phyloP scores from a whole-genome alignment of 2,797 vertebrate genomes.

The Lepus townsendii region DNA sequence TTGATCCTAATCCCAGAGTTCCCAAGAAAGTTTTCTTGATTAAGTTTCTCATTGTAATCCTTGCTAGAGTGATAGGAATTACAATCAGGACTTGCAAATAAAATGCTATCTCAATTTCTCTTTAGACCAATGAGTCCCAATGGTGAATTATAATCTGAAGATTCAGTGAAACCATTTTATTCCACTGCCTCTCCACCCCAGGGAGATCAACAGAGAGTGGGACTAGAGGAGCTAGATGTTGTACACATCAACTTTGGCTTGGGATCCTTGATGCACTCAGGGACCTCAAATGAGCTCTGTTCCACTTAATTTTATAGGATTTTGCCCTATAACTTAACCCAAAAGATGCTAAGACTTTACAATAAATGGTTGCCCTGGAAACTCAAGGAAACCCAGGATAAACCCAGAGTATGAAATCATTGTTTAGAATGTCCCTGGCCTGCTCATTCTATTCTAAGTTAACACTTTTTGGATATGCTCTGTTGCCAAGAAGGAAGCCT shows the following conservation, averaged over 20 bases:
- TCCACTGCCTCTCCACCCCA: not conserved
- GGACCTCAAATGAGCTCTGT: conserved; percentile 35
- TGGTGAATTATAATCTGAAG: not conserved
- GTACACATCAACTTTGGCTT: not conserved
- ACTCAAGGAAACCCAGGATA: conserved; percentile 77
- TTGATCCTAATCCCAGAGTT: not conserved
- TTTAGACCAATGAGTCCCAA: not conserved
- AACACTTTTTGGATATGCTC: conserved; percentile 64
- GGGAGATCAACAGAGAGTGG: not conserved
- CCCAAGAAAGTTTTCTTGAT: not conserved
- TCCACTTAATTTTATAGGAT: conserved; percentile 64
- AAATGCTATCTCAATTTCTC: not conserved
- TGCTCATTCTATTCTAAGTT: conserved; percentile 68
- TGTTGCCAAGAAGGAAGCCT: conserved; percentile 68
- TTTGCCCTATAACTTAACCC: conserved; percentile 79
- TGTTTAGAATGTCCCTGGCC: conserved; percentile 80
- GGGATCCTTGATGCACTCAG: not conserved
- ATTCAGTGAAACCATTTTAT: not conserved
- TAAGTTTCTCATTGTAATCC: not conserved
- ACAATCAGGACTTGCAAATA: not conserved
- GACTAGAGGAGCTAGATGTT: not conserved
- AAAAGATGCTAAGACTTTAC: conserved; percentile 77
- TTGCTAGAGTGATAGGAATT: conserved; percentile 37
- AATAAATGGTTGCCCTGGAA: conserved; percentile 81
- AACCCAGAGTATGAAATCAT: conserved; percentile 82